phyloP scores from a whole-genome alignment of 2,888 invertebrate genomes.

The Taphrorychus bicolor region DNA sequence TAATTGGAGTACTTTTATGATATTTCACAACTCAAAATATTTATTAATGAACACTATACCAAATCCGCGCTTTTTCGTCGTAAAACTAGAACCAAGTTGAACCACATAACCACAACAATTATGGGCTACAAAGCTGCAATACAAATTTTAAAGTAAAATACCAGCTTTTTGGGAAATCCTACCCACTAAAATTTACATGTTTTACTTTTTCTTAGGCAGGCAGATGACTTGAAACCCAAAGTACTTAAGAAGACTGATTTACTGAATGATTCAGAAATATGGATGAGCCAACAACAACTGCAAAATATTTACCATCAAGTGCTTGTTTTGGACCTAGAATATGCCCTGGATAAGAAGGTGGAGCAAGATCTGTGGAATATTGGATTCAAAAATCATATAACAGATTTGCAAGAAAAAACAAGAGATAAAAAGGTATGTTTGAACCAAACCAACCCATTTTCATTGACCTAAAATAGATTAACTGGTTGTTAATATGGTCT shows the following conservation, averaged over 20 bases:
- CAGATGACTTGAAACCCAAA: constrained; percentile 75
- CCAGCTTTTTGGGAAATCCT: constrained; percentile 42
- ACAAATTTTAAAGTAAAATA: constrained; percentile 73
- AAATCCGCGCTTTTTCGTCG: neutral
- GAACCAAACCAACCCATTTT: neutral
- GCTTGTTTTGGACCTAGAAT: constrained; percentile 81
- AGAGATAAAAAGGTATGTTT: constrained; percentile 78
- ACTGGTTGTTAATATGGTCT: no score
- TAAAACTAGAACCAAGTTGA: neutral
- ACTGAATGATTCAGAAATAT: constrained; percentile 56
- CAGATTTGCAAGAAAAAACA: constrained; percentile 75
- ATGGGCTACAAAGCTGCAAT: constrained; percentile 81
- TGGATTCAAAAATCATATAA: constrained; percentile 88
- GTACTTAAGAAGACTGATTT: constrained; percentile 67
- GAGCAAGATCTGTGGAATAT: constrained; percentile 91
- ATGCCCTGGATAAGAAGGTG: constrained; percentile 86
- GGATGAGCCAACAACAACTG: constrained; percentile 64
- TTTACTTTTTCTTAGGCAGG: no score
- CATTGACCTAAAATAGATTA: no score
- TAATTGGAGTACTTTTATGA: no score
- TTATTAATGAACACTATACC: neutral
- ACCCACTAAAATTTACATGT: no score
- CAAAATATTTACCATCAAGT: constrained; percentile 70
- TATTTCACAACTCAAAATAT: no score
- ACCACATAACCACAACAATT: neutral